phyloP scores from a whole-genome alignment of 2,888 invertebrate genomes.

The Xanthostigma xanthostigma region DNA sequence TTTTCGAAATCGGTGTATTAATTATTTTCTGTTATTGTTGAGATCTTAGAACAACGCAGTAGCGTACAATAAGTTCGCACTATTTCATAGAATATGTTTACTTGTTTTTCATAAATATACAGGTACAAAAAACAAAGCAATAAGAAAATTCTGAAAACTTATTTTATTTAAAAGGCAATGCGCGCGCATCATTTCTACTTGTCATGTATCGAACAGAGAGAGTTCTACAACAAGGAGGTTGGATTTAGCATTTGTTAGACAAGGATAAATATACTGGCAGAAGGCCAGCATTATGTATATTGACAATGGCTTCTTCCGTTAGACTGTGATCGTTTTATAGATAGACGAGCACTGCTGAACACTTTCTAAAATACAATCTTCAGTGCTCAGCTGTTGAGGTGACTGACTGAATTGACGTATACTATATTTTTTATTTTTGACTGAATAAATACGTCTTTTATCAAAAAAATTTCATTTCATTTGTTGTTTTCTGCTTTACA shows the following conservation, averaged over 20 bases:
- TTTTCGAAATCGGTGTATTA: too few species aligned
- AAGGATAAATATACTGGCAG: neutral
- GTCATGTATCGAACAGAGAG: slow-evolving; percentile 2
- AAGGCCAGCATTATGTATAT: slow-evolving; percentile 1
- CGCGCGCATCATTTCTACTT: slow-evolving; percentile 4
- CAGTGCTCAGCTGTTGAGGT: slow-evolving; percentile 7
- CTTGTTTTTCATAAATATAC: too few species aligned
- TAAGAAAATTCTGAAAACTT: too few species aligned
- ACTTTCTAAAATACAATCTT: neutral
- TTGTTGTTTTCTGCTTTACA: neutral
- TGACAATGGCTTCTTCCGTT: neutral
- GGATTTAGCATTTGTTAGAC: neutral
- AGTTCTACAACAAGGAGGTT: neutral
- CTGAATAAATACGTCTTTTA: slow-evolving; percentile 2
- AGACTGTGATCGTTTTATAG: neutral
- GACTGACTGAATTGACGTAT: slow-evolving; percentile 7
- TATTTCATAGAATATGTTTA: too few species aligned
- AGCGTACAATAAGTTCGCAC: too few species aligned
- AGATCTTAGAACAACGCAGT: too few species aligned
- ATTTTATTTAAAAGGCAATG: neutral
- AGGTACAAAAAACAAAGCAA: too few species aligned
- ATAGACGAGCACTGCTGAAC: too few species aligned
- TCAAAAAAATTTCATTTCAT: neutral
- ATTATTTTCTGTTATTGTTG: too few species aligned
- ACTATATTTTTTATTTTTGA: slow-evolving; percentile 2